Evolutionary conservation across 2,888 invertebrate genomes (phyloP).

Genomic region (Sabatieria punctata): DNA sequence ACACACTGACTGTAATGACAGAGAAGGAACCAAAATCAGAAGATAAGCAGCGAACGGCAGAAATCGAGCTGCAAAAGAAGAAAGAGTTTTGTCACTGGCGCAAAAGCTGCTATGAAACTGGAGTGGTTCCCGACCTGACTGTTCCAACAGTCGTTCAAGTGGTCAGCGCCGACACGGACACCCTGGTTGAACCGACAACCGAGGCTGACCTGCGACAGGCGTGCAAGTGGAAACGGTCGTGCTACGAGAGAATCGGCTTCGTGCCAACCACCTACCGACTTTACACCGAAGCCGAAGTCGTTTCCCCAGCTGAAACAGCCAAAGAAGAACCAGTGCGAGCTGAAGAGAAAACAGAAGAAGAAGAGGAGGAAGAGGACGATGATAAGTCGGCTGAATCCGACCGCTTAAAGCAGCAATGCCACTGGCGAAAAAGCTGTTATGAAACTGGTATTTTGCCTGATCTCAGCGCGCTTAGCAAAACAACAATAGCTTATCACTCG

Average conservation of each 20-base stretch:
- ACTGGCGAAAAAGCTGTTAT: constrained; percentile 24
- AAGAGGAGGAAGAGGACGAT: background rate
- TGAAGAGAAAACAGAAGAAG: constrained; percentile 6
- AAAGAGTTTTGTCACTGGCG: constrained; percentile 20
- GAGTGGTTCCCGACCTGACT: background rate
- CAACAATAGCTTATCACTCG: background rate
- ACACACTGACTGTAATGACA: no score
- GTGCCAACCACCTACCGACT: background rate
- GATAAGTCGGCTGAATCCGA: constrained; percentile 14
- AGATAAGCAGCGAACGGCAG: constrained; percentile 17
- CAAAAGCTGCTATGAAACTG: constrained; percentile 33
- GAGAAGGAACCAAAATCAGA: no score
- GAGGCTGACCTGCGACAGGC: background rate
- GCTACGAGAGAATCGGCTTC: background rate
- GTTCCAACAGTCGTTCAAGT: constrained; percentile 1
- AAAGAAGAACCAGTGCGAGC: constrained; percentile 10
- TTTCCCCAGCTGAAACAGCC: constrained; percentile 7
- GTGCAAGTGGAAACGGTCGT: background rate
- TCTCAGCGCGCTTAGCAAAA: constrained; percentile 19
- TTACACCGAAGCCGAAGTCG: background rate
- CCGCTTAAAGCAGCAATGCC: constrained; percentile 20
- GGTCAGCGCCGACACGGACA: background rate
- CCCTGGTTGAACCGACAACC: background rate
- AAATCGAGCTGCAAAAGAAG: constrained; percentile 15
- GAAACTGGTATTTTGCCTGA: constrained; percentile 21